Base-by-base conservation (phyloP, 2,797 vertebrate species). In the Hippocampus kuda region DNA sequence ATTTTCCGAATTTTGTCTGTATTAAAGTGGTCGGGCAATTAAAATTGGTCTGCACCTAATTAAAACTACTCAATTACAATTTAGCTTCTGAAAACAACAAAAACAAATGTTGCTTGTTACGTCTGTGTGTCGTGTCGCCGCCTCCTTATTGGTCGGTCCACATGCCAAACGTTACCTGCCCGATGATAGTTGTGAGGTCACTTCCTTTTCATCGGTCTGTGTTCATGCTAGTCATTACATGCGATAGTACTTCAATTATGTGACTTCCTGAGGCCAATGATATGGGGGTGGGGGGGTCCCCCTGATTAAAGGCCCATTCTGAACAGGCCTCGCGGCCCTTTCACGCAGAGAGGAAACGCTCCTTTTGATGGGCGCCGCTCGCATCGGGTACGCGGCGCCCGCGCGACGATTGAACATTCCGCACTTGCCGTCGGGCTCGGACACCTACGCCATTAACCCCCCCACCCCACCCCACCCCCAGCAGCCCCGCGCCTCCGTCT, bases 361-460 rank as follows among this genome's bases (percentile, higher is more conserved):
- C 26, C 84, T 83, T 88, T 89, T 87, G 85, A 89, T 90, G 81
- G 75, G 0, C 30, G 13, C 49, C 18, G 66, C 56, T 79, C 75
- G 48, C 34, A 83, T 88, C 74, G 81, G 64, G 10, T 70, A 38
- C 22, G 70, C 72, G 24, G 68, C 60, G 16, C 70, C 0, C 49
- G 24, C 65, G 71, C 71, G 67, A 67, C 68, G 75, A 72, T 38
- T 38, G 34, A 83, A 82, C 86, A 87, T 88, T 87, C 82, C 85
- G 71, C 77, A 75, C 73, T 26, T 69, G 67, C 57, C 86, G 85
- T 87, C 85, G 76, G 69, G 80, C 76, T 76, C 73, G 82, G 81
- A 85, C 83, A 79, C 73, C 75, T 24, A 30, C 77, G 59, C 84
- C 84, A 89, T 88, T 88, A 88, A 88, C 81, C 68, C 83, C 84